Percentiles rank a stretch among this genome's conserved stretches.
Evolutionary conservation across 2,797 vertebrate genomes (phyloP).

Genomic region (Atherinosoma microstoma): DNA sequence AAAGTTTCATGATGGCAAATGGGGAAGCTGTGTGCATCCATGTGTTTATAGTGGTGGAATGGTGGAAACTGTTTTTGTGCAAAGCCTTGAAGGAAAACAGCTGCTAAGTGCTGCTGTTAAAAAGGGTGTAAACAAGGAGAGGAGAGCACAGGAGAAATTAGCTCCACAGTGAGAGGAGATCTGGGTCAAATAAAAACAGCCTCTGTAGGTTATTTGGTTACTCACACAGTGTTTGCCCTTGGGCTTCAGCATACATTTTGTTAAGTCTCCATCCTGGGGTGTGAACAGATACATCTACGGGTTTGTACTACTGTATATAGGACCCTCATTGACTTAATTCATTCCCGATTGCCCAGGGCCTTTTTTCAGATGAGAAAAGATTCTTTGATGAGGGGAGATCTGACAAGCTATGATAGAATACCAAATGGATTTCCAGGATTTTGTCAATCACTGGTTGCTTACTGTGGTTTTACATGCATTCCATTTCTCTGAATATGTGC

Average conservation of each 20-base stretch:
- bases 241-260: constrained; percentile 58
- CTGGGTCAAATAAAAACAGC: constrained; percentile 29
- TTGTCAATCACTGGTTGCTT: background rate
- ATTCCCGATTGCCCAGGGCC: background rate
- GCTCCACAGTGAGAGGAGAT: constrained; percentile 4
- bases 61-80: constrained; percentile 22
- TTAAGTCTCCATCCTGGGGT: constrained; percentile 38
- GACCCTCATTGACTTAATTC: constrained; percentile 27
- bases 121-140: background rate
- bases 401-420: background rate
- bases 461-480: background rate
- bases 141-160: constrained; percentile 12
- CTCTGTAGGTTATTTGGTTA: constrained; percentile 26
- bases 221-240: constrained; percentile 37
- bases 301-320: background rate
- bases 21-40: constrained; percentile 3
- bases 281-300: constrained; percentile 16
- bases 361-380: constrained; percentile 12
- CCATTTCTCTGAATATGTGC: background rate
- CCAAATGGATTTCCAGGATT: background rate
- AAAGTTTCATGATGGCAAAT: constrained; percentile 25
- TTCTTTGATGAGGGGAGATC: background rate
- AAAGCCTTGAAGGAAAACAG: constrained; percentile 18
- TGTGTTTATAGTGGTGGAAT: constrained; percentile 11
- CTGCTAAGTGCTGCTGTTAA: constrained; percentile 10